Base-by-base conservation (phyloP, 2,888 invertebrate species). In the Trachelus troglodyta region DNA sequence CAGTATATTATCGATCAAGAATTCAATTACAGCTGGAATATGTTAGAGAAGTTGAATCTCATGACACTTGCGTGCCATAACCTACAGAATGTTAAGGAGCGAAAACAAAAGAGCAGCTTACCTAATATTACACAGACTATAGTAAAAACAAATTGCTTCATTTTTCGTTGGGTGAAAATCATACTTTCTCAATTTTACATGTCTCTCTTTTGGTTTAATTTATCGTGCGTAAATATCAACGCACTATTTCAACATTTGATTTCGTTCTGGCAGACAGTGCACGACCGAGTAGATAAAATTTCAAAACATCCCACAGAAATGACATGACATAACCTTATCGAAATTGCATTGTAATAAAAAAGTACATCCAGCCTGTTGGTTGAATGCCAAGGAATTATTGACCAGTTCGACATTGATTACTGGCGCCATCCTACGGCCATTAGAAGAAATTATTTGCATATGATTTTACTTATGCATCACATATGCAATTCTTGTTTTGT, bases 131-230 rank as follows among this genome's bases (percentile, higher is more conserved):
- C 76, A 80, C 89, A 90, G 80, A 91, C 80, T 31, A 89, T 79
- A 76, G 88, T 82, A 79, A 91, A 83, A 76, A 87, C 87, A 81
- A 91, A 84, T 81, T 89, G 90, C 85, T 90, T 92, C 88, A 91
- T 90, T 85, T 89, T 91, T 79, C 90, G 87, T 78, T 89, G 89
- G 79, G 88, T 88, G 71, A 91, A 69, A 79, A 89, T 81, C 90
- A 90, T 90, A 33, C 76, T 79, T 75, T 56, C 81, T 88, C 77
- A 76, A 79, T 82, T 80, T 77, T 82, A 75, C 69, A 71, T 75
- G 34, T 76, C 74, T 78, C 69, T n/a, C 37, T 69, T 33, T 71
- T 71, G 6, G 9, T 1, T 31, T 71, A 15, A 71, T 71, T 71
- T 71, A 31, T 23, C 12, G 33, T 23, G 31, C 31, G 71, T 9